phyloP scores from a whole-genome alignment of 2,113 vertebrate species.

The Chamaetylas fuelleborni region DNA sequence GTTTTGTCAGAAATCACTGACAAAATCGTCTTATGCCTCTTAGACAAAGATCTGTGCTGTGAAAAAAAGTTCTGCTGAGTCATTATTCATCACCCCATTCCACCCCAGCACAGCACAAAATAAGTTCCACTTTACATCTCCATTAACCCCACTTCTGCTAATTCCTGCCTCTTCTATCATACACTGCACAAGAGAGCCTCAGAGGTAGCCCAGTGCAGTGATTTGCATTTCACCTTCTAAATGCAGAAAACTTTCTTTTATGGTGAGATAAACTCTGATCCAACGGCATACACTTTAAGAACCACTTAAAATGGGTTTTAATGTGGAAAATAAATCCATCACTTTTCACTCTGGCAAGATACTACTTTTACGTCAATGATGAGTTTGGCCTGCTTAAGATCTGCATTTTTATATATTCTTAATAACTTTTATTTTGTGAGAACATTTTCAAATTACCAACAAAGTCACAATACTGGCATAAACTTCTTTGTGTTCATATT shows the following conservation, averaged over 20 bases:
- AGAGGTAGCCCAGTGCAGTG: background rate
- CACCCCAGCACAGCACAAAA: background rate
- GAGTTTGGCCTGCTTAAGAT: background rate
- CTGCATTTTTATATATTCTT: background rate
- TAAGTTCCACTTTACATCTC: background rate
- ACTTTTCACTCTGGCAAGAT: background rate
- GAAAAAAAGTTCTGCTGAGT: background rate
- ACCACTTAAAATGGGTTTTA: background rate
- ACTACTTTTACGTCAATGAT: background rate
- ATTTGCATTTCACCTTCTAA: background rate
- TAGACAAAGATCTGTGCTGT: background rate
- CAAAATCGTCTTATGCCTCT: background rate
- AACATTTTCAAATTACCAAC: conserved; percentile 22
- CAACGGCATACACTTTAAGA: background rate
- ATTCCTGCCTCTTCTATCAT: background rate
- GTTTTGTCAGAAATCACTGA: background rate
- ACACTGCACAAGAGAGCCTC: accelerated
- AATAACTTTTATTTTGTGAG: conserved; percentile 30
- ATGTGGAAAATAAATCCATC: background rate
- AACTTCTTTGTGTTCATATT: conserved; percentile 3
- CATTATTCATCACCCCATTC: background rate
- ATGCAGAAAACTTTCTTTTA: background rate
- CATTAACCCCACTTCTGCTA: background rate
- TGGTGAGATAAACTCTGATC: background rate
- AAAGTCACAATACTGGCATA: background rate